These are phyloP conservation scores for Recurvirostra avosetta DNA, from an alignment of 2,113 vertebrate genomes.

Conservation along the genomic window DNA sequence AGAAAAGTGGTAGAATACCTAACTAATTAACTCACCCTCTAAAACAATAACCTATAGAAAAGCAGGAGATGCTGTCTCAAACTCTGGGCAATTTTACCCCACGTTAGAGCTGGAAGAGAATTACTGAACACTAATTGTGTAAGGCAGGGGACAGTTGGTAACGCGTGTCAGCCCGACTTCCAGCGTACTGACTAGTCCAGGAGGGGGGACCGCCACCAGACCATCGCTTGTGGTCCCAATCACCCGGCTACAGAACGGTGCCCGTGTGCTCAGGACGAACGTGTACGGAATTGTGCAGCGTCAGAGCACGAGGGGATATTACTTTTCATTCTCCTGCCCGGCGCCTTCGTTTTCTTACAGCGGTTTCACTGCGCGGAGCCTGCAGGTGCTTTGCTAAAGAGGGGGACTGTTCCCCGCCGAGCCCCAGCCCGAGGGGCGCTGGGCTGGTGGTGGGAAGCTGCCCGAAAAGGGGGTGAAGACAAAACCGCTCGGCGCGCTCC, in stretches of 20 bases:
- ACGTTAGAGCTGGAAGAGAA: not conserved
- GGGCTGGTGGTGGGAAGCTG: no score
- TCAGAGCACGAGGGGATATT: fast-evolving
- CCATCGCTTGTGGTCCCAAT: fast-evolving
- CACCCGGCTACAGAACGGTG: no score
- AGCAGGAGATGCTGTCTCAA: not conserved
- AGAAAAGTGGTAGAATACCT: not conserved
- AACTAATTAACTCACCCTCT: not conserved
- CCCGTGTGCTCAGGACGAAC: fast-evolving
- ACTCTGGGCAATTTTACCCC: not conserved
- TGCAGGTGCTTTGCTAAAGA: fast-evolving
- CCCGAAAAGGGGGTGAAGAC: no score
- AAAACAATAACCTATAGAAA: not conserved
- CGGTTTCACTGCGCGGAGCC: not conserved
- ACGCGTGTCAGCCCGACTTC: fast-evolving
- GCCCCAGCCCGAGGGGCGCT: not conserved
- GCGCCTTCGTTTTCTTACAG: fast-evolving
- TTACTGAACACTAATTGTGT: not conserved
- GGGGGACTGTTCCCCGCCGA: fast-evolving
- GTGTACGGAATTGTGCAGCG: fast-evolving
- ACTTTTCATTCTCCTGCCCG: no score
- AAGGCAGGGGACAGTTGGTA: not conserved
- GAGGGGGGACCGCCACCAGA: not conserved
- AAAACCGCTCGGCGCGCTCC: no score
- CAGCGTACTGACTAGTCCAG: fast-evolving